Evolutionary conservation across 2,888 invertebrate species (phyloP).

Genomic region (Hydropsyche betteni): DNA sequence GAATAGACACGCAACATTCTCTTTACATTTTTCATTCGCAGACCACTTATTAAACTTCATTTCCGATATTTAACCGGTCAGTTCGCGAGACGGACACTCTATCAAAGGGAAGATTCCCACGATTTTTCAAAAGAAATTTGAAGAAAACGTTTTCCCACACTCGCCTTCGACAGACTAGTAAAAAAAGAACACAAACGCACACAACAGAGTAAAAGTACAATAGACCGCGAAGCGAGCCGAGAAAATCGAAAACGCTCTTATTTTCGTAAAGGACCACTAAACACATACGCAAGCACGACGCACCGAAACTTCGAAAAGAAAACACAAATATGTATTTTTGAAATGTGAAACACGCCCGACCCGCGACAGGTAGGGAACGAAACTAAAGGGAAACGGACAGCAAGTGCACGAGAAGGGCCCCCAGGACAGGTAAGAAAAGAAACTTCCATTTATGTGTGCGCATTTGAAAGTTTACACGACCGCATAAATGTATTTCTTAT

Average conservation of each 20-base stretch:
- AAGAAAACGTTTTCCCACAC: slow-evolving; percentile 1
- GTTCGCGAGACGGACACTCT: too few relatives aligned
- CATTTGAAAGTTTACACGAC: too few relatives aligned
- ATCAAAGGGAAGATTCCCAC: slow-evolving; percentile 6
- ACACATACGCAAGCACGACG: background rate
- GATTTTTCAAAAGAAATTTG: background rate
- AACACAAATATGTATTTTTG: slow-evolving; percentile 16
- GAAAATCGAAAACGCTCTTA: slow-evolving; percentile 8
- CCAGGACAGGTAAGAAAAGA: background rate
- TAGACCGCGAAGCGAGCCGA: background rate
- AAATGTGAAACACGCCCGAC: slow-evolving; percentile 14
- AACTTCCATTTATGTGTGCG: background rate
- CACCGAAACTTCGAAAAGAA: background rate
- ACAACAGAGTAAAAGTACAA: background rate
- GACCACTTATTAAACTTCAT: too few relatives aligned
- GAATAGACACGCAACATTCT: too few relatives aligned
- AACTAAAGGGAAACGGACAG: slow-evolving; percentile 2
- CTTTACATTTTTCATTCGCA: too few relatives aligned
- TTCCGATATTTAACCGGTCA: too few relatives aligned
- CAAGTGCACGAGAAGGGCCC: slow-evolving; percentile 8
- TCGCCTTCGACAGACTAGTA: background rate
- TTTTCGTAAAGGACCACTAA: background rate
- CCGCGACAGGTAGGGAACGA: slow-evolving; percentile 4
- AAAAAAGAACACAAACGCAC: too few relatives aligned
- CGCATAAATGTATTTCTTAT: too few relatives aligned